Evolutionary conservation across 2,888 invertebrate species (phyloP).

Genomic region (Epistrophe eligans): DNA sequence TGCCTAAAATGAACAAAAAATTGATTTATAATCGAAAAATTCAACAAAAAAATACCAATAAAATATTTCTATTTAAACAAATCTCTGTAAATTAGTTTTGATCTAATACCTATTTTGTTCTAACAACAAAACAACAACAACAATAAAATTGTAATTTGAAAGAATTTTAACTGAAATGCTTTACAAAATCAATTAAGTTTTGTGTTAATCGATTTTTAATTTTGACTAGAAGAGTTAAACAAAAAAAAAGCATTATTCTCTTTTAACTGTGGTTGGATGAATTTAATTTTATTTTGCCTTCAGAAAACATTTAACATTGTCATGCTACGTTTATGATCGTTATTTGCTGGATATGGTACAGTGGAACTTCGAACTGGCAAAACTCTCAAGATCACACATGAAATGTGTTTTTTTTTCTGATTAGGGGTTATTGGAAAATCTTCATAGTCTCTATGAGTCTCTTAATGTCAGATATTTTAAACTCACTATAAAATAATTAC

Average conservation of each 20-base stretch:
- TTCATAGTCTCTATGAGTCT: too few relatives aligned
- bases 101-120: neutral
- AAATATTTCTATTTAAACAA: neutral
- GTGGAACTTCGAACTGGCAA: too few relatives aligned
- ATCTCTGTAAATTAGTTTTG: neutral
- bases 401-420: too few relatives aligned
- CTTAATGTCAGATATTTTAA: too few relatives aligned
- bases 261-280: too few relatives aligned
- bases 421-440: too few relatives aligned
- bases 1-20: neutral
- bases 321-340: too few relatives aligned
- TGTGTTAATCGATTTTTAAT: slow-evolving; percentile 6
- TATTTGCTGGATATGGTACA: too few relatives aligned
- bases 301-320: too few relatives aligned
- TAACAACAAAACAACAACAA: neutral
- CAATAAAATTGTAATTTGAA: neutral
- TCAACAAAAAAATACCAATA: neutral
- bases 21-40: neutral
- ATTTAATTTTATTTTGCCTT: too few relatives aligned
- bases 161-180: neutral
- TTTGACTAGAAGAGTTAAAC: neutral
- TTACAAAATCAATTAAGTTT: neutral
- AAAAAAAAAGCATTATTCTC: neutral
- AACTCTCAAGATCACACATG: too few relatives aligned
- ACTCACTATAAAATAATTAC: too few relatives aligned